Evolutionary conservation across 2,113 vertebrate genomes (phyloP).

Genomic region (Notothenia rossii): DNA sequence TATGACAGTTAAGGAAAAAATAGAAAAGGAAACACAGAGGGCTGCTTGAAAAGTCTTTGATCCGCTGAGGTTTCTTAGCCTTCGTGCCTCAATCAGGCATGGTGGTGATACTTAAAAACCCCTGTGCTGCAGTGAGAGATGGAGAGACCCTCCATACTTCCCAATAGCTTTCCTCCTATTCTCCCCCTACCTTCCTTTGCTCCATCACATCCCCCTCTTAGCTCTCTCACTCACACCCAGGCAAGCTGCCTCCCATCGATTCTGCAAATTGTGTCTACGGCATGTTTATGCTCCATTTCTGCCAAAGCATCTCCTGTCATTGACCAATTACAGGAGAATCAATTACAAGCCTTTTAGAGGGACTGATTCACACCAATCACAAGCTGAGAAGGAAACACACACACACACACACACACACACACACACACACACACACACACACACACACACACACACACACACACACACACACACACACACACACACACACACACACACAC

Average conservation of each 20-base stretch:
- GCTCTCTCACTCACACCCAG: slow-evolving; percentile 41
- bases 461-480: slow-evolving; percentile 20
- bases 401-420: slow-evolving; percentile 21
- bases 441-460: slow-evolving; percentile 7
- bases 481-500: slow-evolving; percentile 9
- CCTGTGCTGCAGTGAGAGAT: slow-evolving; percentile 59
- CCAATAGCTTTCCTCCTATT: slow-evolving; percentile 30
- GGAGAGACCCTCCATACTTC: slow-evolving; percentile 49
- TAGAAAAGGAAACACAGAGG: slow-evolving; percentile 23
- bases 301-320: slow-evolving; percentile 82
- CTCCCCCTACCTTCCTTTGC: not conserved
- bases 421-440: slow-evolving; percentile 18
- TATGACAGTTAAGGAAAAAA: slow-evolving; percentile 43
- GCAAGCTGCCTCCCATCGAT: slow-evolving; percentile 79
- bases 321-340: slow-evolving; percentile 86
- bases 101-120: slow-evolving; percentile 71
- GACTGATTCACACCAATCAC: slow-evolving; percentile 62
- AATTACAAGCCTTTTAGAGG: slow-evolving; percentile 84
- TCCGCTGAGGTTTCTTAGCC: slow-evolving; percentile 71
- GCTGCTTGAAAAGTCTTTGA: slow-evolving; percentile 78
- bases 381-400: slow-evolving; percentile 41
- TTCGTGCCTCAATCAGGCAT: slow-evolving; percentile 76
- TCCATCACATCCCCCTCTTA: not conserved
- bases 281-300: slow-evolving; percentile 85
- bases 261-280: slow-evolving; percentile 82